Base-by-base conservation (phyloP, 2,888 invertebrate genomes). In the Pseudolycoriella hygida region DNA sequence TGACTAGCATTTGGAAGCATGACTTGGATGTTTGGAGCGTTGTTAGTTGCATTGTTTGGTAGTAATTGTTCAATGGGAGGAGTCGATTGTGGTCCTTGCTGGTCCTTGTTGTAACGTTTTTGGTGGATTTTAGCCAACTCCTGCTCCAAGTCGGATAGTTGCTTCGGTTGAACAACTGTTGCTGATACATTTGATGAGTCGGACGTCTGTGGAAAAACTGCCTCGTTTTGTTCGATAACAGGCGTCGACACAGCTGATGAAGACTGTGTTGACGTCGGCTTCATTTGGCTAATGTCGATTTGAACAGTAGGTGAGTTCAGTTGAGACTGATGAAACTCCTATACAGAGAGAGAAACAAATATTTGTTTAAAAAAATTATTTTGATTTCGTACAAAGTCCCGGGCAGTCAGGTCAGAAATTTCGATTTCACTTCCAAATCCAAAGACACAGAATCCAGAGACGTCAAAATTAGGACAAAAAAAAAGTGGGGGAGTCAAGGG, bases 71-170 rank as follows among this genome's bases (percentile, higher is more conserved):
- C 25, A 25, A 25, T 8, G 8, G 25, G 38, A n/a, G 42, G 44
- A 20, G 3, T 25, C 17, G 39, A 40, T 40, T 14, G 43, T 25
- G 25, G 4, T 39, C 11, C 45, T 17, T 38, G 42, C 8, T 17
- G 25, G 5, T 34, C 4, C 3, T 34, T 17, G 18, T 40, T 41
- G 17, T 18, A n/a, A 12, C 48, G 42, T 39, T 46, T 44, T 43
- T 49, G 47, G 46, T 51, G 49, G 17, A 52, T 43, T 46, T 71
- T 72, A 57, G 72, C 72, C 54, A 76, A 68, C 61, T 75, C 72
- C 57, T 42, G 31, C 17, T 32, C 31, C 12, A 31, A 31, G 47
- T 43, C 39, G 4, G 17, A 39, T 12, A 25, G 42, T 17, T 44
- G 48, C 11, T 47, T 25, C 47, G 40, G 15, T 46, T 48, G 43